Conservation (phyloP, 2,113 vertebrate genomes). For the Mesembrinibis cayennensis region DNA sequence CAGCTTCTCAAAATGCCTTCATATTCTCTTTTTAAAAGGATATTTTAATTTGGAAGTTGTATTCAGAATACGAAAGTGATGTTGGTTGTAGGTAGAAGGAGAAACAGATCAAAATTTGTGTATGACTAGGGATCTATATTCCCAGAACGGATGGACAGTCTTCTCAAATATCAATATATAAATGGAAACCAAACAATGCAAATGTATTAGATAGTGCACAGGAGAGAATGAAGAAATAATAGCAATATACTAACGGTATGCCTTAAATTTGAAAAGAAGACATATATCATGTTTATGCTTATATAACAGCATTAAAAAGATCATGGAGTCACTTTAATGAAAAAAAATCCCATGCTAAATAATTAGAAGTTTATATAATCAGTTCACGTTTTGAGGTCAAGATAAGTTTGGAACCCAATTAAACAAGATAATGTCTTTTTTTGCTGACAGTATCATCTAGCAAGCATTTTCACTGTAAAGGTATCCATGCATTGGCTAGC, state of each 20-base stretch:
- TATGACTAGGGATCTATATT: neutral
- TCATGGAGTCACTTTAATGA: neutral
- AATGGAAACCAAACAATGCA: neutral
- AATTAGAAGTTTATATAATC: neutral
- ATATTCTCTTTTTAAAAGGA: neutral
- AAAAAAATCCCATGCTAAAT: neutral
- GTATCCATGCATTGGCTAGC: neutral
- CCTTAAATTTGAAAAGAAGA: neutral
- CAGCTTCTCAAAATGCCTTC: neutral
- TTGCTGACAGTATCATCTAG: neutral
- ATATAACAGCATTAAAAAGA: neutral
- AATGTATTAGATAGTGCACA: neutral
- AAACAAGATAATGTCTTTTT: neutral
- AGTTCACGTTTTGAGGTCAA: neutral
- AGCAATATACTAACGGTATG: neutral
- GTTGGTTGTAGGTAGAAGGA: neutral
- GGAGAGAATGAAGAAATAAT: neutral
- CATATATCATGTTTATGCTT: neutral
- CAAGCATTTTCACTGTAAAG: neutral
- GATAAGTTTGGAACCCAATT: constrained; percentile 24
- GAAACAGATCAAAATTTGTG: neutral
- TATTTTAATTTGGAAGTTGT: neutral
- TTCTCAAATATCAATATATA: neutral
- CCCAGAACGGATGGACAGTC: accelerated
- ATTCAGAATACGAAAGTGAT: neutral